Evolutionary conservation across 2,888 invertebrate species (phyloP).

Genomic region (Neocrepidodera transversa): DNA sequence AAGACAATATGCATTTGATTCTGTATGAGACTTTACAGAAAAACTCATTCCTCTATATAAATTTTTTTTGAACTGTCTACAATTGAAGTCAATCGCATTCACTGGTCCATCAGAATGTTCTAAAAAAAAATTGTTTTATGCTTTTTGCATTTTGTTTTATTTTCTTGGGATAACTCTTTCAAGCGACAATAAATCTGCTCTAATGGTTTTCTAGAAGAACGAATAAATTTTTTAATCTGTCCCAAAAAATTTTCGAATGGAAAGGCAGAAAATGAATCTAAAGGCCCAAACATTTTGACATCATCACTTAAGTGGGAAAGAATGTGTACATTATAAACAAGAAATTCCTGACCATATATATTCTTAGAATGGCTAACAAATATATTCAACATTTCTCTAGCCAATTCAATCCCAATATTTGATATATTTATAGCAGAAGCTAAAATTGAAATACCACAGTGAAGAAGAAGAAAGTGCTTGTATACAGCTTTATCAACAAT

Average conservation of each 20-base stretch:
- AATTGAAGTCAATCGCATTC: too few species aligned
- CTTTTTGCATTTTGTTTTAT: too few species aligned
- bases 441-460: slow-evolving; percentile 1
- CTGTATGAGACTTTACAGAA: too few species aligned
- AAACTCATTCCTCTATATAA: too few species aligned
- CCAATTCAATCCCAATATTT: background rate
- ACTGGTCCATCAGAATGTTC: too few species aligned
- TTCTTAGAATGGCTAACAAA: slow-evolving; percentile 16
- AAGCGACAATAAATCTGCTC: slow-evolving; percentile 13
- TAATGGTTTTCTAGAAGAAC: slow-evolving; percentile 4
- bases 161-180: too few species aligned
- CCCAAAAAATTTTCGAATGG: slow-evolving; percentile 25
- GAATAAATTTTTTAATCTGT: slow-evolving; percentile 18
- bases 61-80: too few species aligned
- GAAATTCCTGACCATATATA: slow-evolving; percentile 22
- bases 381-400: background rate
- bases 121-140: too few species aligned
- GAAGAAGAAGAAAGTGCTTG: too few species aligned
- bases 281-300: slow-evolving; percentile 8
- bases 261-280: too few species aligned
- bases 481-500: too few species aligned
- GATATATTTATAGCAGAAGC: background rate
- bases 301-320: slow-evolving; percentile 22
- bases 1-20: too few species aligned
- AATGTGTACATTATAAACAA: slow-evolving; percentile 23